Conservation (phyloP, 2,113 vertebrate genomes). For the Leuciscus idus region DNA sequence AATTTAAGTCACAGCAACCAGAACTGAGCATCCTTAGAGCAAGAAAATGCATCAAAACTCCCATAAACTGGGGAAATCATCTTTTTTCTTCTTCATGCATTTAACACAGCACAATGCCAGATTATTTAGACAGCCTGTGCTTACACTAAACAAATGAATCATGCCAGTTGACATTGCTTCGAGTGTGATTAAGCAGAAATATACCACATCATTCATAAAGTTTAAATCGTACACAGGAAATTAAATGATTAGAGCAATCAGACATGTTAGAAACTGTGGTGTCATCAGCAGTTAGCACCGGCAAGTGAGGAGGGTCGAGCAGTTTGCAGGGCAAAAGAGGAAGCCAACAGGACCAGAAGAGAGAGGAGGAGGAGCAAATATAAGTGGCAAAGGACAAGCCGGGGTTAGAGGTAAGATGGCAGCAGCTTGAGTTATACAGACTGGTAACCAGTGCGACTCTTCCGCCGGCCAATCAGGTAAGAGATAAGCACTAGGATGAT, state of each 20-base stretch:
- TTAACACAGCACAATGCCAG: slow-evolving; percentile 55
- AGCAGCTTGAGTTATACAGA: slow-evolving; percentile 80
- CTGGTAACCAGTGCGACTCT: slow-evolving; percentile 93
- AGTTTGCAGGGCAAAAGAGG: not conserved
- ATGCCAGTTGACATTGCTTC: slow-evolving; percentile 20
- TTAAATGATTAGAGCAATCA: slow-evolving; percentile 1
- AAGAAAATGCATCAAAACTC: slow-evolving; percentile 22
- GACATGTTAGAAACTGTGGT: slow-evolving; percentile 4
- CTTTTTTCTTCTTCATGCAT: slow-evolving; percentile 34
- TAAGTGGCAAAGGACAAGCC: slow-evolving; percentile 1
- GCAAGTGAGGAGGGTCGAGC: not conserved
- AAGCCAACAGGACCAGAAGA: slow-evolving; percentile 10
- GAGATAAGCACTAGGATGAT: slow-evolving; percentile 95
- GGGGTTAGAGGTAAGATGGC: slow-evolving; percentile 13
- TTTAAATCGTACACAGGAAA: not conserved
- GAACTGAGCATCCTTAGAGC: slow-evolving; percentile 1
- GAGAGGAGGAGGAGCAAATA: not conserved
- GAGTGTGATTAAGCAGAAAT: not conserved
- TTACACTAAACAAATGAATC: slow-evolving; percentile 6
- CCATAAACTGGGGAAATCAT: not conserved
- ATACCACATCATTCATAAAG: not conserved
- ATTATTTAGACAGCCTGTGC: slow-evolving; percentile 54
- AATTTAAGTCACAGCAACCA: slow-evolving; percentile 17
- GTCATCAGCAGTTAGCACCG: slow-evolving; percentile 12
- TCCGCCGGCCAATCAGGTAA: slow-evolving; percentile 93